These are phyloP conservation scores for Toxostoma redivivum DNA, from an alignment of 2,113 vertebrate species.

Conservation along the genomic window DNA sequence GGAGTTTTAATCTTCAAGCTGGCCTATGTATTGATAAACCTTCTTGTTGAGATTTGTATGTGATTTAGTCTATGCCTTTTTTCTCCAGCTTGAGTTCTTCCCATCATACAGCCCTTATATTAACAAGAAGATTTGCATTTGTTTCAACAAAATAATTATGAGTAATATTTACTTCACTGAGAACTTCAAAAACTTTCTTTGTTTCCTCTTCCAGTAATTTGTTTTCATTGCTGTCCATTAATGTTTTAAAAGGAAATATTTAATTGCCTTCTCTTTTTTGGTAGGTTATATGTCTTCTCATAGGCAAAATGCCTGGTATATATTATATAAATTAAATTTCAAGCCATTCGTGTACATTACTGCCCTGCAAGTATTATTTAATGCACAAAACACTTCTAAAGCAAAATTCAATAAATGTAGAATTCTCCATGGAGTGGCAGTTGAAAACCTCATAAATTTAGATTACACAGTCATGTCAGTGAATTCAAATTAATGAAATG, in stretches of 20 bases:
- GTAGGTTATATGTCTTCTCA: neutral
- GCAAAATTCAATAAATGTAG: conserved; percentile 73
- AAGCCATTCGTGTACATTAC: neutral
- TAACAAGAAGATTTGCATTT: neutral
- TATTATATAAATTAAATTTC: neutral
- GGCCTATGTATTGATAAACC: neutral
- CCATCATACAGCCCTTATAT: neutral
- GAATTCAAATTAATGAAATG: conserved; percentile 81
- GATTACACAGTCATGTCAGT: conserved; percentile 78
- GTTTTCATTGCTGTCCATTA: neutral
- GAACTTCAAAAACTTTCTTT: neutral
- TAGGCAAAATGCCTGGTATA: neutral
- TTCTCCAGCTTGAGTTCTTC: neutral
- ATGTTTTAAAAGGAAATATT: conserved; percentile 6
- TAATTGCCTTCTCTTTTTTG: neutral
- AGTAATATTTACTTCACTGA: neutral
- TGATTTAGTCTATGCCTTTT: neutral
- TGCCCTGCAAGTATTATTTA: conserved; percentile 15
- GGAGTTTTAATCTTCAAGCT: neutral
- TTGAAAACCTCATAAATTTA: conserved; percentile 78
- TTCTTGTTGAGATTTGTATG: neutral
- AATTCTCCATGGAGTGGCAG: conserved; percentile 59
- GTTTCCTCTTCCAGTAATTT: neutral
- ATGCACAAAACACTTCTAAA: conserved; percentile 43
- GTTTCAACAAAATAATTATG: neutral